Base-by-base conservation (phyloP, 2,888 invertebrate genomes). In the Aplocera efformata region DNA sequence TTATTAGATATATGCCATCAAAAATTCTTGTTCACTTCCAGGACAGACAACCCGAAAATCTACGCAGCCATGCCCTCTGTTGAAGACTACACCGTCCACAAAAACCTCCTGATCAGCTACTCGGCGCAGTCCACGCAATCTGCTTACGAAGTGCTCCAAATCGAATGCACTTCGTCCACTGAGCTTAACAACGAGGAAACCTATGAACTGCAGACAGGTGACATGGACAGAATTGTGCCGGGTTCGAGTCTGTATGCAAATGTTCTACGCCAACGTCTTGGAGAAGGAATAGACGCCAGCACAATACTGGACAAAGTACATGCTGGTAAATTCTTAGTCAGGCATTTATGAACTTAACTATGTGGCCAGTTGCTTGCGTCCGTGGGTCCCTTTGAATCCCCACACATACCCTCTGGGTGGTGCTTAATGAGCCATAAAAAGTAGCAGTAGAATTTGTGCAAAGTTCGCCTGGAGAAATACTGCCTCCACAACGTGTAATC, bases 251-350 rank as follows among this genome's bases (percentile, higher is more conserved):
- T 78, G 52, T 88, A 88, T 65, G 79, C 77, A 0, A 79, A 78
- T 29, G 78, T 80, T 0, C 57, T 90, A 34, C 82, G 85, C 52
- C 69, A 70, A 1, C 72, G 84, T 41, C 47, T 90, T 17, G 60
- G 55, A 3, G 77, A 84, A 8, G 70, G 85, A 49, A 54, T 76
- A 26, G 83, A 89, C 60, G 72, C 90, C 13, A 76, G 76, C 44
- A 62, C 68, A 28, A 68, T 90, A 41, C 52, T 90, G 44, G 81
- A 88, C 58, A 80, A 73, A 54, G 86, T 90, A 10, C 86, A 89
- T 69, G 75, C 67, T 71, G 89, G 90, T 89, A 61, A 28, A 22
- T 1, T 9, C 5, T n/a, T 1, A 20, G n/a, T n/a, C n/a, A n/a
- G n/a, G n/a, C n/a, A n/a, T n/a, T n/a, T n/a, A n/a, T n/a, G n/a